These are phyloP conservation scores for Gibbula magus DNA, from an alignment of 2,888 invertebrate species.

Conservation along the genomic window DNA sequence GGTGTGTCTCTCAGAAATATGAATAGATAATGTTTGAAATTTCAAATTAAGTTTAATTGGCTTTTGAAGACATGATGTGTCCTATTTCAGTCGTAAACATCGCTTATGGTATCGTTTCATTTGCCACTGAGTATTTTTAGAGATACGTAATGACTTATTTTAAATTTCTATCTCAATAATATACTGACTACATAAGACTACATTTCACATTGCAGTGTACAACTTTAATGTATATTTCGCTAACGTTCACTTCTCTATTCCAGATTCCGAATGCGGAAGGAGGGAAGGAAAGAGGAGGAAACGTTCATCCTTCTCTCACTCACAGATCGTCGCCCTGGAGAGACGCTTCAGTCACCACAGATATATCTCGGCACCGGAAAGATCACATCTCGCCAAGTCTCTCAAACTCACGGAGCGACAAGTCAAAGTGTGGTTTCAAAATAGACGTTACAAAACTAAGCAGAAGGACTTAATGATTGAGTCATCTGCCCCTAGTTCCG, in stretches of 20 bases:
- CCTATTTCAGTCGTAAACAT: no score
- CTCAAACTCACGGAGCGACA: slow-evolving; percentile 14
- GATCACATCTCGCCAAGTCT: not conserved
- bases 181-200: no score
- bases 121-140: no score
- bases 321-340: slow-evolving; percentile 8
- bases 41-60: no score
- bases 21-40: no score
- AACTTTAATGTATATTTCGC: no score
- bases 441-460: slow-evolving; percentile 16
- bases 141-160: no score
- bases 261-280: not conserved
- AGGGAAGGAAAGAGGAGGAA: not conserved
- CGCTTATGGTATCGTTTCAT: no score
- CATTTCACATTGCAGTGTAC: no score
- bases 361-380: slow-evolving; percentile 10
- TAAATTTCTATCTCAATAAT: no score
- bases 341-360: slow-evolving; percentile 23
- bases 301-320: slow-evolving; percentile 18
- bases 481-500: not conserved
- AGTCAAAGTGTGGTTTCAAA: slow-evolving; percentile 22
- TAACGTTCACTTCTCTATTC: not conserved
- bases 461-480: slow-evolving; percentile 9
- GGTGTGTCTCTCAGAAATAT: no score
- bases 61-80: no score